Percentiles rank a stretch among this genome's conserved stretches.
Conservation (phyloP, 2,113 vertebrate species). For the Symphodus melops region DNA sequence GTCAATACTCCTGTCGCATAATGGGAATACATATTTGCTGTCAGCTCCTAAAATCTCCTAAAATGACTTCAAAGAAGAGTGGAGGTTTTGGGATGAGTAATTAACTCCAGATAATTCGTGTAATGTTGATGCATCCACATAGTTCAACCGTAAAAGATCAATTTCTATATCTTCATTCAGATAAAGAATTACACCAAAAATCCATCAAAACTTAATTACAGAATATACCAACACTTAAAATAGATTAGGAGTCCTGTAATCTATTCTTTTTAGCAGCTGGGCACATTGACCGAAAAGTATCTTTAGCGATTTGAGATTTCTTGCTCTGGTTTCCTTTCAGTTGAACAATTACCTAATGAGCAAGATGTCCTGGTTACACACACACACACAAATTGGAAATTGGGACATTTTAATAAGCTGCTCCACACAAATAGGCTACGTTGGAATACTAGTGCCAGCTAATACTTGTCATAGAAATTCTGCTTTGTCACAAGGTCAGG, state of each 20-base stretch:
- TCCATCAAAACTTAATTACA: constrained; percentile 6
- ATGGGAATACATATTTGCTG: too few relatives aligned
- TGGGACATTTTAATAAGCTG: constrained; percentile 57
- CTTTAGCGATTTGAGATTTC: constrained; percentile 6
- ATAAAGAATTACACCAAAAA: background rate
- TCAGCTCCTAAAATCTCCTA: background rate
- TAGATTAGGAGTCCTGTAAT: background rate
- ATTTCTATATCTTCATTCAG: background rate
- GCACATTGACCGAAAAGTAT: constrained; percentile 1
- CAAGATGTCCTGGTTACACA: constrained; percentile 21
- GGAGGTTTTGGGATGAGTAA: background rate
- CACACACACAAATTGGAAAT: constrained; percentile 24
- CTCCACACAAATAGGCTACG: background rate
- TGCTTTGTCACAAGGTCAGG: constrained; percentile 27
- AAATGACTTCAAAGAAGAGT: background rate
- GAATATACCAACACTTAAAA: constrained; percentile 8
- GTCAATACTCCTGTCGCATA: too few relatives aligned
- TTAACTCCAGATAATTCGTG: too few relatives aligned
- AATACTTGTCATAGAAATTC: constrained; percentile 19
- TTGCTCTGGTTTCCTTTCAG: constrained; percentile 41
- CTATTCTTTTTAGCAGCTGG: background rate
- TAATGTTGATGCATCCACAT: background rate
- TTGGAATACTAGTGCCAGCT: background rate
- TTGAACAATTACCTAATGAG: constrained; percentile 40
- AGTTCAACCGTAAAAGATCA: too few relatives aligned